These are phyloP conservation scores for Siderastrea siderea DNA, from an alignment of 92 coral and sea anemone species.

Conservation along the genomic window DNA sequence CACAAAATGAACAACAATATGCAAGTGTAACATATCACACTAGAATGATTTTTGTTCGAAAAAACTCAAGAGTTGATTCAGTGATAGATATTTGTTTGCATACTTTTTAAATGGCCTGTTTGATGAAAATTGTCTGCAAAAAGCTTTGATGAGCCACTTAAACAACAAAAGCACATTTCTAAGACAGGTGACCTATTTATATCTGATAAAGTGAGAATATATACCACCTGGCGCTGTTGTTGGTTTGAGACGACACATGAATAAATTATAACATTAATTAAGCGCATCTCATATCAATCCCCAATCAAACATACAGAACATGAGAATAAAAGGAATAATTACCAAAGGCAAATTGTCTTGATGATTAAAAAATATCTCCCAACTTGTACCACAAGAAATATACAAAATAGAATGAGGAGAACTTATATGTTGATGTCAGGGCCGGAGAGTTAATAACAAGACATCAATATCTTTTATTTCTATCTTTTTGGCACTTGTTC, in stretches of 20 bases:
- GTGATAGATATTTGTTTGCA: background rate
- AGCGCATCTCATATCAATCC: too few species aligned
- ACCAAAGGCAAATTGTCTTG: background rate
- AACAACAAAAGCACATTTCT: constrained; percentile 37
- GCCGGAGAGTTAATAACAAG: too few species aligned
- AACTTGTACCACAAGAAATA: background rate
- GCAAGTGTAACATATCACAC: background rate
- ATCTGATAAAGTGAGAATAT: background rate
- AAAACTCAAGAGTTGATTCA: background rate
- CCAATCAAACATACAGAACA: background rate
- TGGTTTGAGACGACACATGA: constrained; percentile 22
- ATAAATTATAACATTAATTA: background rate
- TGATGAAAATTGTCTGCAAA: constrained; percentile 7
- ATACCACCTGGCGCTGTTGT: constrained; percentile 39
- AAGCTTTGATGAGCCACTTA: constrained; percentile 23
- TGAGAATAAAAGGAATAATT: background rate
- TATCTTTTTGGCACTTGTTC: background rate
- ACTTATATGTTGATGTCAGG: background rate
- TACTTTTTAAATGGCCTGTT: background rate
- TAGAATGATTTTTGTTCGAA: background rate
- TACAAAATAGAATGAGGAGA: background rate
- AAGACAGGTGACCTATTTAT: constrained; percentile 18
- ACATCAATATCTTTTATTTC: background rate
- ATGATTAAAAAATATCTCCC: background rate
- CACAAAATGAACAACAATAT: background rate